phyloP scores from a whole-genome alignment of 2,113 vertebrate species.

The Synchiropus splendidus region DNA sequence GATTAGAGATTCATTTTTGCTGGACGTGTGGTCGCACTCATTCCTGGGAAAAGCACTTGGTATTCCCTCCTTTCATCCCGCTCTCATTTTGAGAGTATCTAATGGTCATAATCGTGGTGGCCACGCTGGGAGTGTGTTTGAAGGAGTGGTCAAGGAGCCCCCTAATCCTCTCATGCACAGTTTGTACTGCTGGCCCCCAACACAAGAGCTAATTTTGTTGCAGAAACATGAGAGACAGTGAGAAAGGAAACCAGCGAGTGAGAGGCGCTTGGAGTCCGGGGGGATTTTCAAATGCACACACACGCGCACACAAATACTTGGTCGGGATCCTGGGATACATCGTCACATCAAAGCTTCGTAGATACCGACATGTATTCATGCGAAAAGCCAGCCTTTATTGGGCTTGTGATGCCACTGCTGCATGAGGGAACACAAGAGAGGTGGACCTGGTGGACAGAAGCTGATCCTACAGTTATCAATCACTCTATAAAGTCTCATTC shows the following conservation, averaged over 20 bases:
- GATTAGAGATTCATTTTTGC: slow-evolving; percentile 63
- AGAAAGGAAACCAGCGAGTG: slow-evolving; percentile 28
- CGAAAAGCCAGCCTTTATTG: too few relatives aligned
- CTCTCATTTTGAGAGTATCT: slow-evolving; percentile 67
- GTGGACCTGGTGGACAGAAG: too few relatives aligned
- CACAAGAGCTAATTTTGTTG: slow-evolving; percentile 55
- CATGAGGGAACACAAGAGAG: too few relatives aligned
- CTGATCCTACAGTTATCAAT: too few relatives aligned
- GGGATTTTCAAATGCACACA: slow-evolving; percentile 37
- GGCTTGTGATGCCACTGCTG: too few relatives aligned
- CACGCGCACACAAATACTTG: slow-evolving; percentile 4
- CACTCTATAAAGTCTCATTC: too few relatives aligned
- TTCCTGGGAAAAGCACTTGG: slow-evolving; percentile 46
- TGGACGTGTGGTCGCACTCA: slow-evolving; percentile 52
- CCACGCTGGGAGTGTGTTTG: slow-evolving; percentile 67
- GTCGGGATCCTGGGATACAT: too few relatives aligned
- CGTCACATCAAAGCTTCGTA: too few relatives aligned
- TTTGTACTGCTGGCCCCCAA: slow-evolving; percentile 59
- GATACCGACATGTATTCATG: too few relatives aligned
- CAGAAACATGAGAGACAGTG: slow-evolving; percentile 31
- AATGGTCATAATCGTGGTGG: slow-evolving; percentile 69
- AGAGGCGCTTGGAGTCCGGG: too few relatives aligned
- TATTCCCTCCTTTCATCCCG: slow-evolving; percentile 49
- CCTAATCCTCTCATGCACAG: slow-evolving; percentile 68
- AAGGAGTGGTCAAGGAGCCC: slow-evolving; percentile 63